phyloP scores from a whole-genome alignment of 2,888 invertebrate genomes.

The Loripinus fragilis region DNA sequence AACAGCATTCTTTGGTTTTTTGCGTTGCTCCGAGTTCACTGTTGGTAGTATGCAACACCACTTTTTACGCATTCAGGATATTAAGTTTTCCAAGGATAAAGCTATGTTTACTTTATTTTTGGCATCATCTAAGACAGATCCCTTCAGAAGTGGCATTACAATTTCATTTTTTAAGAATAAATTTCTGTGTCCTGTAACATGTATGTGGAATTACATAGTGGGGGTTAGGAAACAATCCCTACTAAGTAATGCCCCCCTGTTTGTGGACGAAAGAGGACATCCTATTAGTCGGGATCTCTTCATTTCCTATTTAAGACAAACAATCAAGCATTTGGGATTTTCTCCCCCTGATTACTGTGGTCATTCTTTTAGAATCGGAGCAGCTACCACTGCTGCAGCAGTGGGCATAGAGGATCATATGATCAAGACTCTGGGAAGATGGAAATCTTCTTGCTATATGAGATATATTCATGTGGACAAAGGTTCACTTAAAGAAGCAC shows the following conservation, averaged over 20 bases:
- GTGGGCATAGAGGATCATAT: slow-evolving; percentile 4
- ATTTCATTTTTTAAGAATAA: no score
- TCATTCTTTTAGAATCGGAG: slow-evolving; percentile 6
- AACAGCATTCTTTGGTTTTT: slow-evolving; percentile 26
- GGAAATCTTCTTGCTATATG: neutral
- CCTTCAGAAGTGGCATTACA: no score
- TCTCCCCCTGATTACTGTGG: neutral
- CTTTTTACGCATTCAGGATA: no score
- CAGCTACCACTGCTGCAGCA: neutral
- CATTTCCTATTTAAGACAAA: neutral
- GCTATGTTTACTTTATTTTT: no score
- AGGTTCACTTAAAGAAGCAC: neutral
- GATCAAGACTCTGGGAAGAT: neutral
- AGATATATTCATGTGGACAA: neutral
- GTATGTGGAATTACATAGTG: no score
- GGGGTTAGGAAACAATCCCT: no score
- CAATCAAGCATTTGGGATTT: neutral
- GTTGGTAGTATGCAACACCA: no score
- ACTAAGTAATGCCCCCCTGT: neutral
- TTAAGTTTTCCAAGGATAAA: no score
- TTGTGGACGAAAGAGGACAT: neutral
- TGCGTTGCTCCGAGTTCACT: slow-evolving; percentile 29
- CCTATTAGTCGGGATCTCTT: neutral
- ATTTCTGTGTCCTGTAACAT: no score
- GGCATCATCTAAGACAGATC: no score